These are phyloP conservation scores for Aselliscus stoliczkanus DNA, from an alignment of 2,797 vertebrate genomes.

Conservation along the genomic window DNA sequence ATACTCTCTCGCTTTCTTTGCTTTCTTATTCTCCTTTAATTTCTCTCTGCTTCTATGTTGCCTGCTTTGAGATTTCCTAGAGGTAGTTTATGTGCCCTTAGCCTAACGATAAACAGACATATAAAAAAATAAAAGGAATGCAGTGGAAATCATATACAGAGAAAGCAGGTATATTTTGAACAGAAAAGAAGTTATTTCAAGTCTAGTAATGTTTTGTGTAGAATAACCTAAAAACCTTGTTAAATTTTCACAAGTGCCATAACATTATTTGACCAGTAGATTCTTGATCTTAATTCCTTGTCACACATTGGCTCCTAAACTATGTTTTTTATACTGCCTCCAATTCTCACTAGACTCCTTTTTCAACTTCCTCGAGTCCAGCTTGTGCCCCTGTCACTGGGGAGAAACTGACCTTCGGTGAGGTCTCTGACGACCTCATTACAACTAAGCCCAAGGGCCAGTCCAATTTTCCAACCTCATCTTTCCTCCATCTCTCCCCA, in stretches of 20 bases:
- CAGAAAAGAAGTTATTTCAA: background rate
- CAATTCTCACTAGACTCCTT: background rate
- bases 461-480: slow-evolving; percentile 48
- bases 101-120: background rate
- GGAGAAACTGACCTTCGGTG: slow-evolving; percentile 53
- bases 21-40: background rate
- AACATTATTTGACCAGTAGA: background rate
- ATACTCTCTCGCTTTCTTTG: too few relatives aligned
- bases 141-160: background rate
- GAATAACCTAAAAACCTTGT: background rate
- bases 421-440: slow-evolving; percentile 64
- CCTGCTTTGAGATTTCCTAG: background rate
- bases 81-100: background rate
- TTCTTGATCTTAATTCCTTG: background rate
- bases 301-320: background rate
- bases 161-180: background rate
- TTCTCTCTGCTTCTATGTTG: background rate
- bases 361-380: slow-evolving; percentile 33
- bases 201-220: background rate
- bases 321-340: background rate
- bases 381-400: slow-evolving; percentile 24
- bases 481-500: background rate
- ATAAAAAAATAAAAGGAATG: background rate
- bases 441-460: slow-evolving; percentile 70
- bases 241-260: background rate